These are phyloP conservation scores for Phengaris arion DNA, from an alignment of 2,888 invertebrate species.

Conservation along the genomic window DNA sequence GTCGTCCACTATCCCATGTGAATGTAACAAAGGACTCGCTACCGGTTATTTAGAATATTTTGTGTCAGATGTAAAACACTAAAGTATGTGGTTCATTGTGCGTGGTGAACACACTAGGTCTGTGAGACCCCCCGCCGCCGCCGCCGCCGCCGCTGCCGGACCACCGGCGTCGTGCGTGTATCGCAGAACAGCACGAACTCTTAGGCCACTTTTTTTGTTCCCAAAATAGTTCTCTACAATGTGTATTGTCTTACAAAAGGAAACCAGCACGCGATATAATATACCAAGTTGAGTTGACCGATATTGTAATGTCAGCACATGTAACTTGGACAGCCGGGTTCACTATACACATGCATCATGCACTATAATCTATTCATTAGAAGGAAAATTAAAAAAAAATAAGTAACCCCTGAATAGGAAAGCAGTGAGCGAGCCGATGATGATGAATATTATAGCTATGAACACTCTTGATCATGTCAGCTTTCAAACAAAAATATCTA, in stretches of 20 bases:
- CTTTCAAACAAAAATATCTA: no score
- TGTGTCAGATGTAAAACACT: not conserved
- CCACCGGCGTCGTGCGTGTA: constrained; percentile 36
- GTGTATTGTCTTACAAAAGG: not conserved
- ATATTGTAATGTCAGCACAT: no score
- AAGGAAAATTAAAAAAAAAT: no score
- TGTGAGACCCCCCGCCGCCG: constrained; percentile 33
- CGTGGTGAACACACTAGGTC: constrained; percentile 23
- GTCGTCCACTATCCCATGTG: not conserved
- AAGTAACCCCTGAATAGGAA: no score
- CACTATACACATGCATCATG: no score
- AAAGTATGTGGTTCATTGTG: constrained; percentile 32
- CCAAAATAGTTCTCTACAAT: not conserved
- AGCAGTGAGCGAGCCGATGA: no score
- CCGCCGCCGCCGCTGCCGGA: constrained; percentile 29
- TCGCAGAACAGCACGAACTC: constrained; percentile 15
- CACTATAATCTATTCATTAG: no score
- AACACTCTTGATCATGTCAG: no score
- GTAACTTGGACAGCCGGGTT: no score
- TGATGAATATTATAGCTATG: no score
- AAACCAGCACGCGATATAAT: not conserved
- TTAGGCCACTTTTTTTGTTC: not conserved
- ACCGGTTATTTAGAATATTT: not conserved
- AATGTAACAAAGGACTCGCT: not conserved
- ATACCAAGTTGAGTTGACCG: not conserved